Base-by-base conservation (phyloP, 2,113 vertebrate genomes). In the Pipa parva region DNA sequence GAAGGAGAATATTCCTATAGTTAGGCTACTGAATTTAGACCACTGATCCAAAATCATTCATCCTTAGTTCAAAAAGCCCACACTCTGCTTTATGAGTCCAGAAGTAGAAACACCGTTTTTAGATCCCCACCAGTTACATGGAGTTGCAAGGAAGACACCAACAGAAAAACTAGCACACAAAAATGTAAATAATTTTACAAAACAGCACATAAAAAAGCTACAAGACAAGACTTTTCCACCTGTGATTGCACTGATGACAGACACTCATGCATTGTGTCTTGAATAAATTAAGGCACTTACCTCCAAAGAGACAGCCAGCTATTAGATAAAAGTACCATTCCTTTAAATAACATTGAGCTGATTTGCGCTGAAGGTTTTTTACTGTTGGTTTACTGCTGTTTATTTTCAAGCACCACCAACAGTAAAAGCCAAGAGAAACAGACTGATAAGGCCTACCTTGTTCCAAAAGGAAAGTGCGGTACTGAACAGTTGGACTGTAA, bases 401-500 rank as follows among this genome's bases (percentile, higher is more conserved):
- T 80, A 76, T 77, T 81, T 83, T 79, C 79, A 25, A 78, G 82
- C 68, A 79, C 78, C 77, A 74, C 75, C 82, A 70, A 68, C 77
- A 75, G 75, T 74, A 3, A 84, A 82, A 76, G 77, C 76, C 74
- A 64, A 57, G 63, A 63, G 71, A 42, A 75, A 82, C 80, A 89
- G 91, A 87, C 84, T 75, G 79, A 80, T 83, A 83, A 92, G 78
- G 88, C 94, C 92, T 98, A 98, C 97, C 96, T 98, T 92, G 88
- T 78, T 93, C 87, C 88, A 90, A 86, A 86, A 92, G 92, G 87
- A 93, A 90, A 28, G 95, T 97, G 90, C 91, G 93, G 90, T 97
- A 97, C 89, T 96, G 94, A 84, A 97, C 87, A 17, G 90, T 90
- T 1, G 95, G 96, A 91, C 95, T 96, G 95, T 92, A 98, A 49